phyloP scores from a whole-genome alignment of 1,140 invertebrate genomes.

The Anastatus disparis region DNA sequence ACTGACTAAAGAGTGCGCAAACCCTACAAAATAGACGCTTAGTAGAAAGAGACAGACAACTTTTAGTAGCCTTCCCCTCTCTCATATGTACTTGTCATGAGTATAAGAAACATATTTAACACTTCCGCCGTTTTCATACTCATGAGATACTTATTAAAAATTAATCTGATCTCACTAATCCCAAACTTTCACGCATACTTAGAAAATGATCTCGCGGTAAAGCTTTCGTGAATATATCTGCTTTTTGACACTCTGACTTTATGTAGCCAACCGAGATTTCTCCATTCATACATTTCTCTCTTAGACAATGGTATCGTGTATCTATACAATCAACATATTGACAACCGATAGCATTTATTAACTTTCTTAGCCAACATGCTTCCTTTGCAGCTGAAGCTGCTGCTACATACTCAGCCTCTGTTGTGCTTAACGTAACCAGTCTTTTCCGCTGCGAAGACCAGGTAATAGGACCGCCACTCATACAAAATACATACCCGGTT shows the following conservation, averaged over 20 bases:
- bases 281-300: slow-evolving; percentile 41
- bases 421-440: slow-evolving; percentile 49
- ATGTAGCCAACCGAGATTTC: slow-evolving; percentile 42
- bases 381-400: slow-evolving; percentile 41
- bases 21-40: too few species aligned
- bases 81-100: too few species aligned
- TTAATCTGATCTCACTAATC: too few species aligned
- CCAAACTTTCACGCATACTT: background rate
- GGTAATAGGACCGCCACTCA: slow-evolving; percentile 45
- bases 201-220: slow-evolving; percentile 36
- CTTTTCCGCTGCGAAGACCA: slow-evolving; percentile 47
- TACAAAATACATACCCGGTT: slow-evolving; percentile 50
- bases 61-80: too few species aligned
- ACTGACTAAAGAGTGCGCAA: too few species aligned
- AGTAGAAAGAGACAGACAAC: too few species aligned
- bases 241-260: slow-evolving; percentile 35
- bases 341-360: slow-evolving; percentile 39
- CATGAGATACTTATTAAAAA: too few species aligned
- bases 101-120: too few species aligned
- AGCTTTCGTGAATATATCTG: slow-evolving; percentile 48
- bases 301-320: slow-evolving; percentile 49
- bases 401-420: too few species aligned
- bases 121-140: too few species aligned
- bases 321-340: slow-evolving; percentile 53
- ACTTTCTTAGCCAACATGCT: slow-evolving; percentile 35